Evolutionary conservation across 2,113 vertebrate genomes (phyloP).

Genomic region (Actenoides lindsayi): DNA sequence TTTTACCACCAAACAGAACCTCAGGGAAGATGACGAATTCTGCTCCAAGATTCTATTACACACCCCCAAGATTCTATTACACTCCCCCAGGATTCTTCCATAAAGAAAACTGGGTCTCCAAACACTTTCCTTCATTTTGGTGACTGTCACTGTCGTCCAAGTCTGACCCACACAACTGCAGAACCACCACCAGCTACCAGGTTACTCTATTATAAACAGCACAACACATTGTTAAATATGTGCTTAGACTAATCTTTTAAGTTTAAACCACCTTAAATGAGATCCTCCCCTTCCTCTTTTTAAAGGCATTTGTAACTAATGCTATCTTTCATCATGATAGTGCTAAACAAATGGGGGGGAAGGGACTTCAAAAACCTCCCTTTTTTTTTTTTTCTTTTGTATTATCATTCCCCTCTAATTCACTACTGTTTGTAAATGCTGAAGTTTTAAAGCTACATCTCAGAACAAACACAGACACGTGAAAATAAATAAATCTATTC

Average conservation of each 20-base stretch:
- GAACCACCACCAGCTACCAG: background rate
- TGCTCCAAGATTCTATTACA: background rate
- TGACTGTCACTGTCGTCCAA: accelerated
- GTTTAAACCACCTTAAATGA: background rate
- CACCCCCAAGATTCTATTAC: background rate
- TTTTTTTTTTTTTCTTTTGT: background rate
- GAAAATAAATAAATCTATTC: background rate
- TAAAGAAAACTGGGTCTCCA: background rate
- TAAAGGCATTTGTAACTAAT: background rate
- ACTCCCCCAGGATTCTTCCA: accelerated
- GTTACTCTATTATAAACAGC: background rate
- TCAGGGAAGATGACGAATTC: background rate
- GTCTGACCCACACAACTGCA: background rate
- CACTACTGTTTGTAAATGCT: background rate
- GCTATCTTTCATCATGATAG: background rate
- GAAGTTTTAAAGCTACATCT: background rate
- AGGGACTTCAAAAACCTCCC: background rate
- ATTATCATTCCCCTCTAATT: background rate
- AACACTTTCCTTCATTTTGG: background rate
- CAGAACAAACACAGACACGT: background rate
- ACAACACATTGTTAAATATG: background rate
- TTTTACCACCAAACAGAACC: background rate
- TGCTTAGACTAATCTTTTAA: background rate
- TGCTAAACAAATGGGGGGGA: background rate
- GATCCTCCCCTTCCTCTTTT: background rate